Conservation (phyloP, 2,113 vertebrate genomes). For the Panurus biarmicus region DNA sequence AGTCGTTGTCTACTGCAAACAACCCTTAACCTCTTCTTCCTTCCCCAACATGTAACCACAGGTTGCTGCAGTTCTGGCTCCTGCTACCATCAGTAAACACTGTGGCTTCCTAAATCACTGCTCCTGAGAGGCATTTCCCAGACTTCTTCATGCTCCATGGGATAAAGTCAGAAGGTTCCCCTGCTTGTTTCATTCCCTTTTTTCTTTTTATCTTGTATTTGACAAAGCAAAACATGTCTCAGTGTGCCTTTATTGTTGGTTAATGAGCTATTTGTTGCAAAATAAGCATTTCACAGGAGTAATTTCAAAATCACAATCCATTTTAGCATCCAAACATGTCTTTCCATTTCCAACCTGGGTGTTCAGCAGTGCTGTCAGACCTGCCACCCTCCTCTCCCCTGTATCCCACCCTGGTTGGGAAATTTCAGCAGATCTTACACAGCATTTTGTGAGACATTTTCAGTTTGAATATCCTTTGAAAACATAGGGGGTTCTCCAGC, state of each 20-base stretch:
- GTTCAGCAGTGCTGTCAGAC: background rate
- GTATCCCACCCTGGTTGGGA: background rate
- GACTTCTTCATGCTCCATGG: background rate
- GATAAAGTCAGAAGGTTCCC: background rate
- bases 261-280: background rate
- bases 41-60: background rate
- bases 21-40: background rate
- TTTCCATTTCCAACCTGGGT: background rate
- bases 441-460: background rate
- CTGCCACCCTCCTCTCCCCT: background rate
- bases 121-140: background rate
- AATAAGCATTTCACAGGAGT: background rate
- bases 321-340: background rate
- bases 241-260: background rate
- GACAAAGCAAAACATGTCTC: background rate
- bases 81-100: background rate
- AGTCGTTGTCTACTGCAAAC: background rate
- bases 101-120: background rate
- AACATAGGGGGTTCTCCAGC: rapidly evolving
- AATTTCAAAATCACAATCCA: background rate
- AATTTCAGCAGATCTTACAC: background rate
- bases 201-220: background rate
- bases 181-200: background rate
- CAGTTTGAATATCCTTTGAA: background rate
- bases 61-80: background rate